These are phyloP conservation scores for Psittacula cyanocephala DNA, from an alignment of 2,113 vertebrate species.

Conservation along the genomic window DNA sequence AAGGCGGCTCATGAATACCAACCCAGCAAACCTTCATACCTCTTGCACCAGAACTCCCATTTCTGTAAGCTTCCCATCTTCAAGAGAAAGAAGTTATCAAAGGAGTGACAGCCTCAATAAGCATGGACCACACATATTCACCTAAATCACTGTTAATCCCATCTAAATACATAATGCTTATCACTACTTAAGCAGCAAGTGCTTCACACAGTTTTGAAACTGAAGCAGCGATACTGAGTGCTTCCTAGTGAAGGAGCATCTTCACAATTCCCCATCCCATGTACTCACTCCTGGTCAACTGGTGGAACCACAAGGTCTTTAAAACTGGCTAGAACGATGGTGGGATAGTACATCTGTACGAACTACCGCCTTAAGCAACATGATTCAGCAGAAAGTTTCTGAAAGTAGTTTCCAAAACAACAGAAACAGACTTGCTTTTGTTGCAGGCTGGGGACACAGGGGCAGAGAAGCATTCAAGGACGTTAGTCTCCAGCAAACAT, in stretches of 20 bases:
- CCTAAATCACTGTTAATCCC: neutral
- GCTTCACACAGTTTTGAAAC: neutral
- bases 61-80: neutral
- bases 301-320: neutral
- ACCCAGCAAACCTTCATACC: neutral
- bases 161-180: neutral
- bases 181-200: neutral
- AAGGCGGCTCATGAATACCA: neutral
- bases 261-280: neutral
- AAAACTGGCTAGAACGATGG: neutral
- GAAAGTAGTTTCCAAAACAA: neutral
- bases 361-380: neutral
- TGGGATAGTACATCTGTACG: fast-evolving
- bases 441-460: neutral
- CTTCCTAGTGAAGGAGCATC: neutral
- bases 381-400: neutral
- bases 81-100: neutral
- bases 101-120: neutral
- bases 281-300: neutral
- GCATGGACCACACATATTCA: neutral
- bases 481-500: neutral
- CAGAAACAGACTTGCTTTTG: neutral
- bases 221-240: neutral
- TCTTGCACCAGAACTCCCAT: neutral
- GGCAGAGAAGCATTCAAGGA: neutral